phyloP scores from a whole-genome alignment of 1,140 invertebrate genomes.

The Acyrthosiphon pisum region DNA sequence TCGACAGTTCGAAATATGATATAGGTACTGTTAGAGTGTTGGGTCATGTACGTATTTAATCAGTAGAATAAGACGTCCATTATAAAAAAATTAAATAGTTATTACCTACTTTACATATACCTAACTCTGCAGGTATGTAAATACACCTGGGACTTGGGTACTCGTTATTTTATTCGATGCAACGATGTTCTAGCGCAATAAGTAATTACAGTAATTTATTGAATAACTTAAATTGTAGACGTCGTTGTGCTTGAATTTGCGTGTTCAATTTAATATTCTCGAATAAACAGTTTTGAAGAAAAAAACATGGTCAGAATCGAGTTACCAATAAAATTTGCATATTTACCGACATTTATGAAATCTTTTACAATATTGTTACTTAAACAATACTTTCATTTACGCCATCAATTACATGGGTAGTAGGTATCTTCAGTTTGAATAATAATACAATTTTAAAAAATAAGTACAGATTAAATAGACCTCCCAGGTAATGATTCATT shows the following conservation, averaged over 20 bases:
- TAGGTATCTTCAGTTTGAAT: background rate
- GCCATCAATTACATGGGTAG: background rate
- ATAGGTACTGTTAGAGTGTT: too few relatives aligned
- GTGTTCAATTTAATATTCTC: background rate
- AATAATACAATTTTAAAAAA: background rate
- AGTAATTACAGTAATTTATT: too few relatives aligned
- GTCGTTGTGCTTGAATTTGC: background rate
- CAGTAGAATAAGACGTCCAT: background rate
- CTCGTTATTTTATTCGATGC: background rate
- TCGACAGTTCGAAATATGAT: background rate
- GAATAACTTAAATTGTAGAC: too few relatives aligned
- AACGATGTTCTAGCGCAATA: background rate
- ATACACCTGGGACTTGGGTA: background rate
- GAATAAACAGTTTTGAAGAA: too few relatives aligned
- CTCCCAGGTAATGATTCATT: background rate
- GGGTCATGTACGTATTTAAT: background rate
- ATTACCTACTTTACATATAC: too few relatives aligned
- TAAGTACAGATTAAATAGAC: background rate
- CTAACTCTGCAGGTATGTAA: background rate
- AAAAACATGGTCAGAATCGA: background rate
- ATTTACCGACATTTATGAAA: background rate
- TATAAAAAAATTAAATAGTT: background rate
- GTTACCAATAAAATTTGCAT: background rate
- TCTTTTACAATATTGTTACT: background rate
- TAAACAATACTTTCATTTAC: background rate